Percentiles rank a stretch among this genome's conserved stretches.
These are phyloP conservation scores for Balaeniceps rex DNA, from an alignment of 2,113 vertebrate genomes.

Conservation along the genomic window DNA sequence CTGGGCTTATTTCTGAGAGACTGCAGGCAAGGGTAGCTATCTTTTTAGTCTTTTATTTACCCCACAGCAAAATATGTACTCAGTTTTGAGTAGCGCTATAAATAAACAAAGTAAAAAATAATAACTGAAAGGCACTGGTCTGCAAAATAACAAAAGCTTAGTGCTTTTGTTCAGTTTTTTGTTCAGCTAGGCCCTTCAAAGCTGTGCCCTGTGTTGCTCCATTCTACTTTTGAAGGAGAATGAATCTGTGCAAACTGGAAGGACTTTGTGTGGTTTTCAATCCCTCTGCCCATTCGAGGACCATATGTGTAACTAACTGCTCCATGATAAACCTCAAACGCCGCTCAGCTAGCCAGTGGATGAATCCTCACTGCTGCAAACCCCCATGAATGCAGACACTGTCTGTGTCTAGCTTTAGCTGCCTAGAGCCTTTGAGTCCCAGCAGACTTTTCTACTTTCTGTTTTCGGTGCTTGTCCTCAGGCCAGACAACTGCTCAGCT, in stretches of 20 bases:
- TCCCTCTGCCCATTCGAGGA: not conserved
- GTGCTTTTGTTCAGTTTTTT: no score
- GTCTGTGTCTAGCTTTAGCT: not conserved
- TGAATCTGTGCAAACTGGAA: not conserved
- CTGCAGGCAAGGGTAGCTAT: not conserved
- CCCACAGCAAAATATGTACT: slow-evolving; percentile 39
- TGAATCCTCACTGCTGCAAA: not conserved
- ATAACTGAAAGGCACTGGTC: not conserved
- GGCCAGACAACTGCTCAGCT: not conserved
- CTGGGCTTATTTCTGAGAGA: not conserved
- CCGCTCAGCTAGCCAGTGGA: not conserved
- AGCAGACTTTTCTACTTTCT: not conserved
- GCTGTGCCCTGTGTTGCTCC: not conserved
- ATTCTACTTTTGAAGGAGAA: not conserved
- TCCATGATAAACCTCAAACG: not conserved
- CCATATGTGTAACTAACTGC: fast-evolving
- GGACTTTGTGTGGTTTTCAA: not conserved
- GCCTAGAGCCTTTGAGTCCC: not conserved
- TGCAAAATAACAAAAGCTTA: not conserved
- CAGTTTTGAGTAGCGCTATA: not conserved
- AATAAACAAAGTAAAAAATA: not conserved
- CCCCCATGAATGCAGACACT: not conserved
- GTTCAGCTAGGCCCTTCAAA: not conserved
- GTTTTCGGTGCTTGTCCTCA: not conserved
- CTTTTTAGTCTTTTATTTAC: not conserved